Conservation (phyloP, 2,113 vertebrate species). For the Leucopsar rothschildi region DNA sequence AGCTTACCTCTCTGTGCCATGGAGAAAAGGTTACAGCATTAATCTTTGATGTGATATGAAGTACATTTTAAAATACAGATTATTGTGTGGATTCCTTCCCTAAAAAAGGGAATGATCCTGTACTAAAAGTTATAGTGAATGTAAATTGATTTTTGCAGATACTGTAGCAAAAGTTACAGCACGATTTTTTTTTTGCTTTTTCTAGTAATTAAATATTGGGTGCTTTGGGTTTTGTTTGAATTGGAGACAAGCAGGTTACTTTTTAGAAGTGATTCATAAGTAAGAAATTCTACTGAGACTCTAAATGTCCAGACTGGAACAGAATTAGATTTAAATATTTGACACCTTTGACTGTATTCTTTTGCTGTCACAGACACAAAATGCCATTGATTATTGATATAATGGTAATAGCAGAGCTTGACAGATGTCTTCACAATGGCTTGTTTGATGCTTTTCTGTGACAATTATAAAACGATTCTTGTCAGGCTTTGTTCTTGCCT, state of each 20-base stretch:
- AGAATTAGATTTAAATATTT: background rate
- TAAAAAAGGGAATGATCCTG: background rate
- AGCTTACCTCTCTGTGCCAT: background rate
- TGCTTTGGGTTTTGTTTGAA: background rate
- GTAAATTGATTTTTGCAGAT: background rate
- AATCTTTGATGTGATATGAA: background rate
- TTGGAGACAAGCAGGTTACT: background rate
- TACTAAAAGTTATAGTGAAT: background rate
- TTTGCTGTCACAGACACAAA: background rate
- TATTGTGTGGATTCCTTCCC: background rate
- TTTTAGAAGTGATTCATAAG: background rate
- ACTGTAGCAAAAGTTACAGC: background rate
- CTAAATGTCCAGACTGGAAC: background rate
- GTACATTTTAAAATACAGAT: background rate
- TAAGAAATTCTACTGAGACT: background rate
- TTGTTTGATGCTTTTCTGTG: background rate
- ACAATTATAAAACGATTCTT: background rate
- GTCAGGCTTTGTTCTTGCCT: background rate
- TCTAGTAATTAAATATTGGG: background rate
- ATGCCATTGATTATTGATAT: background rate
- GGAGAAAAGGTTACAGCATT: constrained; percentile 54
- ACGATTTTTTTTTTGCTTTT: background rate
- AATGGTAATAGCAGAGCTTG: background rate
- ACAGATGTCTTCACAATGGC: background rate
- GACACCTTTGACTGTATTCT: background rate